A percentile compares a stretch with the other conserved stretches of the same genome.
Evolutionary conservation across 2,797 vertebrate species (phyloP).

Genomic region (Amniataba percoides): DNA sequence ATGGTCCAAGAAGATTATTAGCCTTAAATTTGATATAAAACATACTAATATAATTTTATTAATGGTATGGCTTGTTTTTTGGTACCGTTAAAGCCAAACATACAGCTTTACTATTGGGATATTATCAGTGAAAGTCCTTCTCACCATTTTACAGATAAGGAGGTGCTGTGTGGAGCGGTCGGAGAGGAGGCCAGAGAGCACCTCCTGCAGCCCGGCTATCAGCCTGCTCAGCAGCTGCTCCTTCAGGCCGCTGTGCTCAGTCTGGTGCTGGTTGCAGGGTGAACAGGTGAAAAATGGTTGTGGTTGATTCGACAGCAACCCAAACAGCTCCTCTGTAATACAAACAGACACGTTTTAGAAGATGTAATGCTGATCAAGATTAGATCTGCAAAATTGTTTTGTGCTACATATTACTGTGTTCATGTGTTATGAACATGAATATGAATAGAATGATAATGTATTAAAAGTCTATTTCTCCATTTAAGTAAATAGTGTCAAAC

Average conservation of each 20-base stretch:
- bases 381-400: background rate
- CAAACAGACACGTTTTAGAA: background rate
- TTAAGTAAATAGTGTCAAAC: background rate
- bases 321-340: conserved; percentile 89
- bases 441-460: background rate
- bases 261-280: conserved; percentile 80
- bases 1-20: background rate
- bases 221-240: conserved; percentile 85
- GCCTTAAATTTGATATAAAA: background rate
- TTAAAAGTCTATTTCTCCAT: background rate
- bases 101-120: background rate
- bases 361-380: background rate
- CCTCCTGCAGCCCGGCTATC: conserved; percentile 82
- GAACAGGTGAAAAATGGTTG: conserved; percentile 87
- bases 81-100: background rate
- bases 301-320: conserved; percentile 85
- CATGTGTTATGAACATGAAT: background rate
- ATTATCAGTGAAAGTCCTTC: background rate
- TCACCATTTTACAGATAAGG: conserved; percentile 85
- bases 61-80: background rate
- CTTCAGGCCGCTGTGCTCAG: conserved; percentile 81
- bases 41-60: background rate
- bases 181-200: conserved; percentile 85
- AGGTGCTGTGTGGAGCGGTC: conserved; percentile 79
- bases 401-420: background rate